Evolutionary conservation across 2,113 vertebrate genomes (phyloP).

Genomic region (Sus scrofa): DNA sequence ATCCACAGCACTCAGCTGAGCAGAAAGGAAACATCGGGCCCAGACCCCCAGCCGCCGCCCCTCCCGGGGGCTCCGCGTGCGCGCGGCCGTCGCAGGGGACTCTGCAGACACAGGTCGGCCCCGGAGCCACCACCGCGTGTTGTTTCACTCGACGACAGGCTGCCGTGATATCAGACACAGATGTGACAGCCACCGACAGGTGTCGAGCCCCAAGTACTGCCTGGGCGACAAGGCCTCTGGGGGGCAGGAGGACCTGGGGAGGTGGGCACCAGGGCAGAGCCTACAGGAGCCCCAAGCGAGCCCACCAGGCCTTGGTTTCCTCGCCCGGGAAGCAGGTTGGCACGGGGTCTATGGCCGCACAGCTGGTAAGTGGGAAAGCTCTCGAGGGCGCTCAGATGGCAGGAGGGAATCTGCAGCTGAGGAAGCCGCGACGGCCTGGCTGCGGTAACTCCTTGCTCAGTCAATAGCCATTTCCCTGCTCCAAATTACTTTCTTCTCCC

Average conservation of each 20-base stretch:
- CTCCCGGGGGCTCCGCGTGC: background rate
- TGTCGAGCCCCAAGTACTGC: accelerated
- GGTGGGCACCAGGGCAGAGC: accelerated
- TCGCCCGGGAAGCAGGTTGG: accelerated
- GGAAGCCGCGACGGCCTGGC: accelerated
- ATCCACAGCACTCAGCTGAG: too few relatives aligned
- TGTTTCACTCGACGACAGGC: accelerated
- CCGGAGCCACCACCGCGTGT: accelerated
- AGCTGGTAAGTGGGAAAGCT: too few relatives aligned
- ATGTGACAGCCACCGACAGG: accelerated
- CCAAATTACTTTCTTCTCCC: conserved; percentile 12
- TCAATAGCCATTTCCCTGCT: background rate
- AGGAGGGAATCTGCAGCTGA: accelerated
- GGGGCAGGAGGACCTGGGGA: background rate
- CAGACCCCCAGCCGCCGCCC: accelerated
- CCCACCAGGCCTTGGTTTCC: background rate
- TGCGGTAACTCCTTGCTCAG: background rate
- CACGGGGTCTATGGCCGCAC: too few relatives aligned
- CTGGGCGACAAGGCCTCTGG: accelerated
- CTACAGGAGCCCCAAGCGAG: accelerated
- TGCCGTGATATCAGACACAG: accelerated
- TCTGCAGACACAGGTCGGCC: accelerated
- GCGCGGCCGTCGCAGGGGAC: background rate
- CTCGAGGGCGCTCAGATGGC: accelerated
- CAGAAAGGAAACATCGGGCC: background rate